Conservation (phyloP, 1,140 invertebrate genomes). For the Drosophila kikkawai region DNA sequence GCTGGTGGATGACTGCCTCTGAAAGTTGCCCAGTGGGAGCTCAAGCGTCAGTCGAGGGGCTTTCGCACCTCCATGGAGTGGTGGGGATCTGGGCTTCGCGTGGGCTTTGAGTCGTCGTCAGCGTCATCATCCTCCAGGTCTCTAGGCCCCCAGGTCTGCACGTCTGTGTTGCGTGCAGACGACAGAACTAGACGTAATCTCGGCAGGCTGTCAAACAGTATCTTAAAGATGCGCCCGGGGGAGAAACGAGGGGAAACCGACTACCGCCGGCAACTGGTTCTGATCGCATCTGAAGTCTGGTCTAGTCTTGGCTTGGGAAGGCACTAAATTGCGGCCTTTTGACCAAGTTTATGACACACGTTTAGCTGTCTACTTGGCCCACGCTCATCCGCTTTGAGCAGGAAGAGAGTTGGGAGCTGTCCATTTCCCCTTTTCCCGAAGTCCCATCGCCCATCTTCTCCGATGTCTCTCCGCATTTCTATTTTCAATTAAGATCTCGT, state of each 20-base stretch:
- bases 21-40: conserved; percentile 46
- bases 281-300: conserved; percentile 20
- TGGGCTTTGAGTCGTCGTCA: conserved; percentile 32
- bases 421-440: conserved; percentile 2
- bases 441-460: conserved; percentile 3
- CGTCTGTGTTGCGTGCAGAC: conserved; percentile 41
- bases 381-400: conserved; percentile 49
- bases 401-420: conserved; percentile 18
- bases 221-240: conserved; percentile 61
- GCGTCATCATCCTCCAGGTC: conserved; percentile 39
- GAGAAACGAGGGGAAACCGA: neutral
- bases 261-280: conserved; percentile 41
- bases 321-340: conserved; percentile 59
- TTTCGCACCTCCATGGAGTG: conserved; percentile 42
- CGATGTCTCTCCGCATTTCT: conserved; percentile 30
- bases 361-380: conserved; percentile 36
- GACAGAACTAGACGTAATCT: conserved; percentile 59
- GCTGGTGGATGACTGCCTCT: conserved; percentile 39
- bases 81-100: conserved; percentile 9
- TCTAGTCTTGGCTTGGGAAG: conserved; percentile 41
- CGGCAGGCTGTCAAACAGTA: conserved; percentile 66
- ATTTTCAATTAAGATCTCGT: conserved; percentile 64
- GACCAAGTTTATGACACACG: conserved; percentile 69
- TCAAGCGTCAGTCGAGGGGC: conserved; percentile 6
- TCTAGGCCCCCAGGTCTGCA: conserved; percentile 5